These are phyloP conservation scores for Eulemur macaco DNA, from an alignment of 2,113 vertebrate species.

Conservation along the genomic window DNA sequence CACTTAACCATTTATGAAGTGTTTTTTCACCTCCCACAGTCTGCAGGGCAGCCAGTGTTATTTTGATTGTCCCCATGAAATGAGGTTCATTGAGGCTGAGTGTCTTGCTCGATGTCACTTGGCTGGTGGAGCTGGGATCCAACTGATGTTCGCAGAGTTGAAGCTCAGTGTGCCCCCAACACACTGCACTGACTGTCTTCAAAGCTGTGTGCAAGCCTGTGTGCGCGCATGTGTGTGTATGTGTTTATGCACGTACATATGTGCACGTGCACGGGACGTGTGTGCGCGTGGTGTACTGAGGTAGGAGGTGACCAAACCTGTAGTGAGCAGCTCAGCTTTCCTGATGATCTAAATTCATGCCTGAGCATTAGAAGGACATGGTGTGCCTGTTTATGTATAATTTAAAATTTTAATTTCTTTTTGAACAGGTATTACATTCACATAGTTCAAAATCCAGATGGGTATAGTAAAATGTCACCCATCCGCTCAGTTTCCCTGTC, in stretches of 20 bases:
- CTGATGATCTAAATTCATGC: not conserved
- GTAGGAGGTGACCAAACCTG: not conserved
- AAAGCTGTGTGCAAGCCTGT: not conserved
- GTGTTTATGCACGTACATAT: too few species aligned
- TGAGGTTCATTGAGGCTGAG: not conserved
- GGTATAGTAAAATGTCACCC: not conserved
- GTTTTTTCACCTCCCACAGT: not conserved
- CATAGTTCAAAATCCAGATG: not conserved
- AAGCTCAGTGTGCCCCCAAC: not conserved
- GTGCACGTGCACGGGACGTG: not conserved
- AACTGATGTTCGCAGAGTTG: not conserved
- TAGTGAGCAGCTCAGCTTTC: not conserved
- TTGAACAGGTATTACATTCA: not conserved
- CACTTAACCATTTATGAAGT: not conserved
- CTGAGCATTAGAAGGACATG: not conserved
- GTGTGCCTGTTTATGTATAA: not conserved
- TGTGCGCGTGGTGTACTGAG: accelerated
- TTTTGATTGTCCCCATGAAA: not conserved
- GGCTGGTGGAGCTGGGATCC: not conserved
- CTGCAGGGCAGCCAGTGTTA: not conserved
- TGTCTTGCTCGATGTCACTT: not conserved
- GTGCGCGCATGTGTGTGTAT: accelerated
- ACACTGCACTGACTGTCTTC: not conserved
- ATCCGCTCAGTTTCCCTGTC: not conserved
- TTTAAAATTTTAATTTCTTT: not conserved